A percentile compares a stretch with the other conserved stretches of the same genome.
phyloP scores from a whole-genome alignment of 92 coral and sea anemone species.

The Epizoanthus illoricatus region DNA sequence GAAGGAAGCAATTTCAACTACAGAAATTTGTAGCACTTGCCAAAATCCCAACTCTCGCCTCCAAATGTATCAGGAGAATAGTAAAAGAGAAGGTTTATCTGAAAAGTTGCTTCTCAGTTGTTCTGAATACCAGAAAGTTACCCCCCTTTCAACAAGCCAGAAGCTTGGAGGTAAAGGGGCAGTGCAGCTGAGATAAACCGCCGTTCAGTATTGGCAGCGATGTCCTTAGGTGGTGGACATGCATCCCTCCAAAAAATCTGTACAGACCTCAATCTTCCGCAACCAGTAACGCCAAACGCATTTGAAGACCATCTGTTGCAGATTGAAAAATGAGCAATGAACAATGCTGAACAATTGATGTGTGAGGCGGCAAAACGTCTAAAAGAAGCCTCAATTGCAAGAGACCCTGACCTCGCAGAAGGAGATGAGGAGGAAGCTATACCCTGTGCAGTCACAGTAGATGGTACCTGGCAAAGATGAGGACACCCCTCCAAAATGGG shows the following conservation, averaged over 20 bases:
- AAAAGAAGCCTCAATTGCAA: too few species aligned
- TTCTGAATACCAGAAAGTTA: slow-evolving; percentile 38
- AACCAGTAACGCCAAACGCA: too few species aligned
- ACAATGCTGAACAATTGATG: too few species aligned
- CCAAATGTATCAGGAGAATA: slow-evolving; percentile 50
- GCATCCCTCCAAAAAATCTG: too few species aligned
- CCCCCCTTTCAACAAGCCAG: slow-evolving; percentile 55
- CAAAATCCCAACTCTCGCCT: slow-evolving; percentile 42
- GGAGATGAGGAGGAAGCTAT: slow-evolving; percentile 59
- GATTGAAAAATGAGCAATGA: too few species aligned
- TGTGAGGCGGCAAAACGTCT: too few species aligned
- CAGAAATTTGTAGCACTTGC: slow-evolving; percentile 62
- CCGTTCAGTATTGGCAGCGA: too few species aligned
- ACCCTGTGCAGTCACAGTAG: slow-evolving; percentile 59
- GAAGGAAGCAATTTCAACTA: slow-evolving; percentile 45
- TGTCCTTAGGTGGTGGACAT: too few species aligned
- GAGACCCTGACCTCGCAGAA: too few species aligned
- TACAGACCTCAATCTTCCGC: too few species aligned
- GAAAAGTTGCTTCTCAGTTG: slow-evolving; percentile 55
- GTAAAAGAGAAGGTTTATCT: slow-evolving; percentile 60
- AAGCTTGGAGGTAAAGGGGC: slow-evolving; percentile 62
- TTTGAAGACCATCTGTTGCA: too few species aligned
- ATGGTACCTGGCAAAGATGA: slow-evolving; percentile 69
- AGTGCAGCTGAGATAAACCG: slow-evolving; percentile 55
- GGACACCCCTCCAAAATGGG: slow-evolving; percentile 62